Evolutionary conservation across 2,797 vertebrate genomes (phyloP).

Genomic region (Melanotaenia parkinsoni): DNA sequence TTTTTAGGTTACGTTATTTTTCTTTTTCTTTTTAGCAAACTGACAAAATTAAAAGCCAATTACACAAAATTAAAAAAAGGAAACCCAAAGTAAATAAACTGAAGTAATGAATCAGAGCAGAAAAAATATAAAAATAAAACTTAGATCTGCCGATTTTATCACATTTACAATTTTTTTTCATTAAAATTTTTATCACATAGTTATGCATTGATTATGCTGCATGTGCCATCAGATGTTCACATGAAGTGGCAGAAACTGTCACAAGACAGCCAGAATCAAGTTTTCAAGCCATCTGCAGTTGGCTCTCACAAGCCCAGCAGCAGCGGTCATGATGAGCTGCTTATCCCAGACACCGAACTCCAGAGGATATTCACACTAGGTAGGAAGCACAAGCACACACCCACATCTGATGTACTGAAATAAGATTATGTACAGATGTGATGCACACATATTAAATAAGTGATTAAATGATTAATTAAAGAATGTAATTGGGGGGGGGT

Average conservation of each 20-base stretch:
- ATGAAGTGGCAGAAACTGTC: constrained; percentile 77
- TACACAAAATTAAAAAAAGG: too few relatives aligned
- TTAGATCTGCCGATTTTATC: too few relatives aligned
- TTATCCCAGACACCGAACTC: constrained; percentile 80
- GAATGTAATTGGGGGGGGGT: neutral
- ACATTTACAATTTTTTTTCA: too few relatives aligned
- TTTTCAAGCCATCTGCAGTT: constrained; percentile 77
- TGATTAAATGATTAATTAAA: neutral
- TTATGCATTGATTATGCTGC: neutral
- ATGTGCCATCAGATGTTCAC: constrained; percentile 72
- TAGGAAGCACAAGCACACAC: constrained; percentile 51
- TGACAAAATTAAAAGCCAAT: too few relatives aligned
- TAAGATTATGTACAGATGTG: neutral
- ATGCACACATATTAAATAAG: too few relatives aligned
- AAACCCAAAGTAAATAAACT: too few relatives aligned
- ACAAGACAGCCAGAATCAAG: constrained; percentile 62
- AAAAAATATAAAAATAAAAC: too few relatives aligned
- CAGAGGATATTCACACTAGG: constrained; percentile 77
- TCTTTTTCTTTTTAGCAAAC: too few relatives aligned
- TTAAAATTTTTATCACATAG: too few relatives aligned
- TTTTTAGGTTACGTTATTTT: too few relatives aligned
- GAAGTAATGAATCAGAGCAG: too few relatives aligned
- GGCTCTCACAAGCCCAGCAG: constrained; percentile 46
- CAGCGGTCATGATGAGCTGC: constrained; percentile 74
- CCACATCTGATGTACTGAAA: neutral